Evolutionary conservation across 2,888 invertebrate species (phyloP).

Genomic region (Scaptomyza tumidula): DNA sequence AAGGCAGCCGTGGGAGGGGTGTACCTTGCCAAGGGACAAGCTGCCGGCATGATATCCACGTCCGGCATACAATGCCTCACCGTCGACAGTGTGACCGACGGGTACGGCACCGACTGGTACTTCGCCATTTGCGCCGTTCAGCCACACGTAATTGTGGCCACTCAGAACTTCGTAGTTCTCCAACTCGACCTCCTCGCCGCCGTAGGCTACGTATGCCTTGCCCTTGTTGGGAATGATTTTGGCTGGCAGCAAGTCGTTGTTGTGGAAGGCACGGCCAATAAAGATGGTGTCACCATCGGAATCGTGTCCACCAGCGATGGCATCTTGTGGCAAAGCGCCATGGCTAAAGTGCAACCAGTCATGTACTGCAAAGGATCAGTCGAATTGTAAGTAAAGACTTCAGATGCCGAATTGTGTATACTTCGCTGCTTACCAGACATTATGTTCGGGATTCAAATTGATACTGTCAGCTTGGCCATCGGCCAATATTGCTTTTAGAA

Average conservation of each 20-base stretch:
- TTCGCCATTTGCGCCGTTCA: constrained; percentile 86
- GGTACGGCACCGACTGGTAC: constrained; percentile 88
- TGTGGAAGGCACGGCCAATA: constrained; percentile 89
- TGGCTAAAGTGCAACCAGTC: constrained; percentile 85
- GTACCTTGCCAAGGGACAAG: constrained; percentile 89
- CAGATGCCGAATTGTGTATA: background rate
- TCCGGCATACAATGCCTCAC: constrained; percentile 89
- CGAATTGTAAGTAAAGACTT: constrained; percentile 1
- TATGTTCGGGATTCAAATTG: constrained; percentile 25
- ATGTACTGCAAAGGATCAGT: constrained; percentile 71
- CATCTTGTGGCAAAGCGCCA: constrained; percentile 77
- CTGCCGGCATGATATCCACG: constrained; percentile 88
- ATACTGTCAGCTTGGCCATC: constrained; percentile 27
- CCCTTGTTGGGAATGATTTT: constrained; percentile 87
- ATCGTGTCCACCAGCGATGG: constrained; percentile 88
- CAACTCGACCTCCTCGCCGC: constrained; percentile 88
- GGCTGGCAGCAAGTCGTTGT: constrained; percentile 87
- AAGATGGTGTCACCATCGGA: constrained; percentile 89
- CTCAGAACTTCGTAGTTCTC: constrained; percentile 88
- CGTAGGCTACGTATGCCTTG: constrained; percentile 88
- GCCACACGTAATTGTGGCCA: constrained; percentile 88
- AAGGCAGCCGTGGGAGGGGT: constrained; percentile 85
- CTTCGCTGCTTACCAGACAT: constrained; percentile 64
- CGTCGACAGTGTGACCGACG: constrained; percentile 87
- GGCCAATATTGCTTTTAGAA: constrained; percentile 2